A percentile compares a stretch with the other conserved stretches of the same genome.
These are phyloP conservation scores for Mizuhopecten yessoensis DNA, from an alignment of 1,140 invertebrate species.

Conservation along the genomic window DNA sequence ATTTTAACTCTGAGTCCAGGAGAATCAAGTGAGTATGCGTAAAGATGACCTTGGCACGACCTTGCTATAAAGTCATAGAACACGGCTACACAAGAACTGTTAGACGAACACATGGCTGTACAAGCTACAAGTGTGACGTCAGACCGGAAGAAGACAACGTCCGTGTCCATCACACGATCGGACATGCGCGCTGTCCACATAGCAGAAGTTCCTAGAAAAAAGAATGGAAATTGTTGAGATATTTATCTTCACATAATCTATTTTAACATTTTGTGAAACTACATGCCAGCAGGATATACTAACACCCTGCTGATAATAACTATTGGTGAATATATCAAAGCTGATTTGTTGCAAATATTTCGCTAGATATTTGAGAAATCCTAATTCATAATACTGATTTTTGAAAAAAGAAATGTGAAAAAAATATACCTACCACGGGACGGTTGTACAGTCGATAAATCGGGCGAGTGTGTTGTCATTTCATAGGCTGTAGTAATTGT, in stretches of 20 bases:
- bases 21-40: not conserved
- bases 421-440: not conserved
- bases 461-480: not conserved
- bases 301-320: too few species aligned
- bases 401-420: too few species aligned
- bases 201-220: not conserved
- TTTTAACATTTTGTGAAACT: too few species aligned
- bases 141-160: not conserved
- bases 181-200: not conserved
- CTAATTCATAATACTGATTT: too few species aligned
- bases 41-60: constrained; percentile 24
- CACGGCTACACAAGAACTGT: not conserved
- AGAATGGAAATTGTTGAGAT: too few species aligned
- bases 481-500: too few species aligned
- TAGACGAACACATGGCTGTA: not conserved
- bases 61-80: not conserved
- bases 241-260: too few species aligned
- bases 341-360: too few species aligned
- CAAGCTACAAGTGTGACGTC: not conserved
- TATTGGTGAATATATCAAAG: too few species aligned
- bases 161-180: not conserved
- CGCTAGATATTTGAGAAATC: too few species aligned
- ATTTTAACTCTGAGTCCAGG: not conserved
- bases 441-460: not conserved
- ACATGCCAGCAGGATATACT: too few species aligned